Percentiles rank a stretch among this genome's conserved stretches.
Conservation (phyloP, 2,113 vertebrate species). For the Neogale vison region DNA sequence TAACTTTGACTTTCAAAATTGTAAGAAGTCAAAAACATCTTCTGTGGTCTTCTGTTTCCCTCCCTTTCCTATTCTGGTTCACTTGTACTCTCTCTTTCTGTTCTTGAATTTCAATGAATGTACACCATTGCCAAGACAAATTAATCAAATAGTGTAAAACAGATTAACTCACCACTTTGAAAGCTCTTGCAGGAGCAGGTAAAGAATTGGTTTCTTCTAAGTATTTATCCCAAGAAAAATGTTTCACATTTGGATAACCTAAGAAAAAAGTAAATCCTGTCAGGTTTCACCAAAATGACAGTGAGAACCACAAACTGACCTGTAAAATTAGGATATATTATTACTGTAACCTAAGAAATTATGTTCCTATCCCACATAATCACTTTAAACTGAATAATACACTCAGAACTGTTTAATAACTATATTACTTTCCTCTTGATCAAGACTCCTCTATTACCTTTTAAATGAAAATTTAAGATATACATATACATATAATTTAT, state of each 20-base stretch:
- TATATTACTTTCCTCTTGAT: background rate
- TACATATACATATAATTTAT: background rate
- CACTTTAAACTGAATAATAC: background rate
- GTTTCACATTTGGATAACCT: constrained; percentile 88
- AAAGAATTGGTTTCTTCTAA: constrained; percentile 91
- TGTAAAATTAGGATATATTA: background rate
- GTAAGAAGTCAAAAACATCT: background rate
- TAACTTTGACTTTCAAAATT: background rate
- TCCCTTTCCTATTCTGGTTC: background rate
- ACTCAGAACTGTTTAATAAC: background rate
- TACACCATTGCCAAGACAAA: background rate
- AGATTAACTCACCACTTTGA: constrained; percentile 88
- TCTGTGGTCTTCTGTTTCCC: background rate
- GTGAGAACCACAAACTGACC: background rate
- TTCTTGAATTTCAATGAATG: background rate
- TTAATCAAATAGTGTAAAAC: background rate
- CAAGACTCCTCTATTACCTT: background rate
- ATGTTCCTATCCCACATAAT: background rate
- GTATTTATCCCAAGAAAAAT: constrained; percentile 92
- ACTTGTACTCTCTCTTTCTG: background rate
- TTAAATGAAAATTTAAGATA: background rate
- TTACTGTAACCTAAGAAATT: background rate
- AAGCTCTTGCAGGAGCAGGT: constrained; percentile 91
- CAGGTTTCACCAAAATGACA: background rate
- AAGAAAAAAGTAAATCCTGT: constrained; percentile 56